Base-by-base conservation (phyloP, 2,113 vertebrate species). In the Amblyornis subalaris region DNA sequence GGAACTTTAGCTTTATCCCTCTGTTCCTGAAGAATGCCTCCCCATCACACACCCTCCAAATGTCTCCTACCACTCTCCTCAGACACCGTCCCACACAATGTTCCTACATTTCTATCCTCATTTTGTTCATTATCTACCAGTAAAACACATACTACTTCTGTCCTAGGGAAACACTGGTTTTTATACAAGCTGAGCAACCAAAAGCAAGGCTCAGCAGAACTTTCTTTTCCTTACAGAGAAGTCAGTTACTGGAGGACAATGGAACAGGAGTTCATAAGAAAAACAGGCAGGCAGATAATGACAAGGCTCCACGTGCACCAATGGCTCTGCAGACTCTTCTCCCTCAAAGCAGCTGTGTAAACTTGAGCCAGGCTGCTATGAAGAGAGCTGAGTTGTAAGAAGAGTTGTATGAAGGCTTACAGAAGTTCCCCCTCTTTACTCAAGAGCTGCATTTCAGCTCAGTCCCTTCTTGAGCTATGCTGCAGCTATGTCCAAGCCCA, bases 301-400 rank as follows among this genome's bases (percentile, higher is more conserved):
- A 38, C 75, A 71, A 7, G 35, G 35, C 21, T 74, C 20, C 29
- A 25, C 42, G 31, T 13, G 36, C 51, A 82, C 14, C 71, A 79
- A 35, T 3, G 62, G 15, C 35, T 72, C 66, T 58, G 47, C 26
- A 86, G 90, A 72, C 47, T 38, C 36, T 44, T 74, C 29, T 71
- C 29, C 47, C 11, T 42, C 54, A 71, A 31, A 0, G 0, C 70
- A 86, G 47, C 45, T 80, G 20, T 0, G 4, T 23, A 64, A 83
- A 54, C 17, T 28, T 66, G 28, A 81, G 55, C 71, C 44, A 82
- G 38, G 40, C 4, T 75, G 23, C 35, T 67, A 31, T 6, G 17
- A 75, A 29, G 20, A 77, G 28, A 57, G 14, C 0, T 47, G 19
- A 44, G 47, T 16, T 40, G 14, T 57, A 80, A 77, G 24, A 80